A percentile compares a stretch with the other conserved stretches of the same genome.
These are phyloP conservation scores for Junco hyemalis DNA, from an alignment of 2,113 vertebrate genomes.

Conservation along the genomic window DNA sequence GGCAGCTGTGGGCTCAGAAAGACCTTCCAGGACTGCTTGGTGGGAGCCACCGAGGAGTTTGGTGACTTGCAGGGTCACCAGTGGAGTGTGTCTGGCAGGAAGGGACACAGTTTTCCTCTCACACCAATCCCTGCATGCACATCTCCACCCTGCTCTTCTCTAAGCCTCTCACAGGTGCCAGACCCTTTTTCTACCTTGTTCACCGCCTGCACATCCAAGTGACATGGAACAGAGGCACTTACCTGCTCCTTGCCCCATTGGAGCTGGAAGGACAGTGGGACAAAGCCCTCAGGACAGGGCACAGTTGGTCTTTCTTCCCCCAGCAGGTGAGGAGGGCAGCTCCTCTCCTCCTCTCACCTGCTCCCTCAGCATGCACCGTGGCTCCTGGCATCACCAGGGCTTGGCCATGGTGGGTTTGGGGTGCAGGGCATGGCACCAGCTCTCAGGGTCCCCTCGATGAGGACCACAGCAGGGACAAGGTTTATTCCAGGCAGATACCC, in stretches of 20 bases:
- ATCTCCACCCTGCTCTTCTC: neutral
- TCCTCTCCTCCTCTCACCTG: neutral
- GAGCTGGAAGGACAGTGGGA: neutral
- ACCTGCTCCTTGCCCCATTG: neutral
- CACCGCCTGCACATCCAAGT: neutral
- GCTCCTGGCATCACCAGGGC: neutral
- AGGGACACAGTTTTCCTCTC: neutral
- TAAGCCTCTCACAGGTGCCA: neutral
- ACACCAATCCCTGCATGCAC: neutral
- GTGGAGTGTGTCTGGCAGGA: neutral
- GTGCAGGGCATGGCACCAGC: neutral
- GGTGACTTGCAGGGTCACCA: neutral
- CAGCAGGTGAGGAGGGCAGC: neutral
- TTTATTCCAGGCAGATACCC: neutral
- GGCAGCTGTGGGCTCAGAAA: neutral
- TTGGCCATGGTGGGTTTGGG: neutral
- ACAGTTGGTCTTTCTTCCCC: neutral
- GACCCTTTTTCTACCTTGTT: neutral
- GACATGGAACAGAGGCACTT: neutral
- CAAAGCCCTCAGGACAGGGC: neutral
- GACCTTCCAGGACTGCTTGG: neutral
- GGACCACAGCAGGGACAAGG: neutral
- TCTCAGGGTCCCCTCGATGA: neutral
- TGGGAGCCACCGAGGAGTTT: neutral
- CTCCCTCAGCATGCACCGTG: neutral